Percentiles rank a stretch among this genome's conserved stretches.
phyloP scores from a whole-genome alignment of 2,113 vertebrate genomes.

The Notarius lentiginosus region DNA sequence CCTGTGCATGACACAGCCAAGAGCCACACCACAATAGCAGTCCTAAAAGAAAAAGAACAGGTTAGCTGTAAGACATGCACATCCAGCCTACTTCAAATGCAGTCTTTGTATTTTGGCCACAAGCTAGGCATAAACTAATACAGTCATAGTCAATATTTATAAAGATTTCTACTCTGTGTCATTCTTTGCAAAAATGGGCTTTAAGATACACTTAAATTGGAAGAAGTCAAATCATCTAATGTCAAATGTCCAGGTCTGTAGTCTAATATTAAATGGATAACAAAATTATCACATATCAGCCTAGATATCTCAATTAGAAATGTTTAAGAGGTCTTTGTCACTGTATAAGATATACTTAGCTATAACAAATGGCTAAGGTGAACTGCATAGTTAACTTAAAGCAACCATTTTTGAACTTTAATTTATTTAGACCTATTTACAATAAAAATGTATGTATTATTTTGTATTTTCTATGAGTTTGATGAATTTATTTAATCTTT shows the following conservation, averaged over 20 bases:
- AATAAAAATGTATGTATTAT: background rate
- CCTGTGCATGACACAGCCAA: background rate
- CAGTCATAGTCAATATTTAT: background rate
- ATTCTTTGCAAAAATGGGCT: background rate
- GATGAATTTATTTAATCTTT: background rate
- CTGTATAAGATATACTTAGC: background rate
- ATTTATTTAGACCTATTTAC: background rate
- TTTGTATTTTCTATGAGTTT: background rate
- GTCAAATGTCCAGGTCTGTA: background rate
- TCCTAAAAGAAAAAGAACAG: constrained; percentile 15
- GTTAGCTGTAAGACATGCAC: background rate
- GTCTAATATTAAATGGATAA: background rate
- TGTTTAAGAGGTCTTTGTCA: background rate
- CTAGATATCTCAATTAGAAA: background rate
- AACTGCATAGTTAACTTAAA: background rate
- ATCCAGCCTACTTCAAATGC: background rate
- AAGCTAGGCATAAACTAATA: background rate
- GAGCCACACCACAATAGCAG: background rate
- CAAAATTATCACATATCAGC: background rate
- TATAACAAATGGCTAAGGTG: background rate
- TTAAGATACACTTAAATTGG: background rate
- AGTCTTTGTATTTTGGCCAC: background rate
- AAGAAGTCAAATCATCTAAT: background rate
- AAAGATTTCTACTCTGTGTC: background rate
- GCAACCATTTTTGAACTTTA: background rate